phyloP scores from a whole-genome alignment of 2,113 vertebrate genomes.

The Passer domesticus region DNA sequence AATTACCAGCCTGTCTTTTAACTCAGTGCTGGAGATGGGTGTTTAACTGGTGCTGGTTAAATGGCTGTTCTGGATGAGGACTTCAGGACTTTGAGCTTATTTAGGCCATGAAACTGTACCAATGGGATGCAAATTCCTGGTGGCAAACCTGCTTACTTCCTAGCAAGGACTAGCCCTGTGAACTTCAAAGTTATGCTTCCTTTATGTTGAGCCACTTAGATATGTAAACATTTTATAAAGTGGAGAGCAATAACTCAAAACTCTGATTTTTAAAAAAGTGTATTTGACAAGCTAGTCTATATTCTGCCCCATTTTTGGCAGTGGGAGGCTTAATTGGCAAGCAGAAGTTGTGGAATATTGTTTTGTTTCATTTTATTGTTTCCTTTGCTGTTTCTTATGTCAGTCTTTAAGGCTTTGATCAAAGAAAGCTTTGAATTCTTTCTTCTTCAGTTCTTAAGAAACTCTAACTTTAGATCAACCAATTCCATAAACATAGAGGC shows the following conservation, averaged over 20 bases:
- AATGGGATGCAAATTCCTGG: background rate
- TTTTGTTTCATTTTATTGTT: background rate
- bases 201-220: background rate
- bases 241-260: background rate
- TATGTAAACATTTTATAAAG: background rate
- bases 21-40: background rate
- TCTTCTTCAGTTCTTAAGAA: background rate
- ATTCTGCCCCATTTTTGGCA: background rate
- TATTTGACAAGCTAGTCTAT: background rate
- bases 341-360: background rate
- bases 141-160: background rate
- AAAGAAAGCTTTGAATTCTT: background rate
- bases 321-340: background rate
- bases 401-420: conserved; percentile 21
- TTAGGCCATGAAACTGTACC: background rate
- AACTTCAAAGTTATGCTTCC: background rate
- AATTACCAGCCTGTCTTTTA: background rate
- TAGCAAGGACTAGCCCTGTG: background rate
- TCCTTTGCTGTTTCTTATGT: background rate
- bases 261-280: background rate
- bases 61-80: background rate
- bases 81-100: rapidly evolving
- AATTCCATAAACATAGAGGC: background rate
- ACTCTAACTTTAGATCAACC: background rate
- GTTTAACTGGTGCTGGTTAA: background rate